These are phyloP conservation scores for Macroglossus sobrinus DNA, from an alignment of 2,113 vertebrate species.

Conservation along the genomic window DNA sequence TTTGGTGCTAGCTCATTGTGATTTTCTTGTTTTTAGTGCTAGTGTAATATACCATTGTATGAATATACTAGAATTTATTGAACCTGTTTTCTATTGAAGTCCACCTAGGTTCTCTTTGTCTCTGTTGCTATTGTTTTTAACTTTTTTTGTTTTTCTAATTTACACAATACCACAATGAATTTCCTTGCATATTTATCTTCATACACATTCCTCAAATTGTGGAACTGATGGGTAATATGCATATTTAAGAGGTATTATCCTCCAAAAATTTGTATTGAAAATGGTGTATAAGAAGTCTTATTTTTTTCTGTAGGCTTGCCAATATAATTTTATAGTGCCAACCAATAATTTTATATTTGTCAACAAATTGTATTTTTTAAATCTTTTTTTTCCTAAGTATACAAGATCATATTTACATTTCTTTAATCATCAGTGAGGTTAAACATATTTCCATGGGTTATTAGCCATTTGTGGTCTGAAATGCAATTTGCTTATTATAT, in stretches of 20 bases:
- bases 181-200: neutral
- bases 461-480: neutral
- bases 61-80: neutral
- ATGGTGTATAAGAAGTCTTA: neutral
- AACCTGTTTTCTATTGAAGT: neutral
- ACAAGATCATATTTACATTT: neutral
- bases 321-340: neutral
- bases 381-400: neutral
- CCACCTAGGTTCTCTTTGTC: neutral
- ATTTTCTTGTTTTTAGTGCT: neutral
- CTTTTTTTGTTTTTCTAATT: neutral
- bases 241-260: neutral
- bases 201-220: neutral
- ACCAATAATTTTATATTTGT: neutral
- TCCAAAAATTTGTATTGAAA: neutral
- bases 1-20: neutral
- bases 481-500: neutral
- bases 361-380: neutral
- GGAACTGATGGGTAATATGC: neutral
- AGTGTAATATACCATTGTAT: accelerated
- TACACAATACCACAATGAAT: neutral
- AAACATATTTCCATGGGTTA: neutral
- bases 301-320: neutral
- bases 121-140: neutral
- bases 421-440: neutral